These are phyloP conservation scores for Petaurus breviceps DNA, from an alignment of 2,113 vertebrate species.

Conservation along the genomic window DNA sequence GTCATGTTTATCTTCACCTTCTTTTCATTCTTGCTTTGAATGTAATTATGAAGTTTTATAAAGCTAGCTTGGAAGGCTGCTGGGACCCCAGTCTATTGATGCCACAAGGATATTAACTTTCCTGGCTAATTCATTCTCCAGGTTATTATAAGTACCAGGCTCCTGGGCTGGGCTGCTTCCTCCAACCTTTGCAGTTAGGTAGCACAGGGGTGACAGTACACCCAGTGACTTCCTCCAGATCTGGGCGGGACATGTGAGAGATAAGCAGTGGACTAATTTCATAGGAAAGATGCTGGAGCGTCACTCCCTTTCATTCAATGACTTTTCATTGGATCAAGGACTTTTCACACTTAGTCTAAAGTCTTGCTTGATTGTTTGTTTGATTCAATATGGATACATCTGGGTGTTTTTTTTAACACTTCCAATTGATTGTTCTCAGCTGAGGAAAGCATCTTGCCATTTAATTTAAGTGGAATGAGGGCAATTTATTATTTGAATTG, in stretches of 20 bases:
- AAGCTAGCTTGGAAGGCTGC: conserved; percentile 84
- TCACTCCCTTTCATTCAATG: too few relatives aligned
- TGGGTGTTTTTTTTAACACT: not conserved
- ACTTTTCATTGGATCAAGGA: too few relatives aligned
- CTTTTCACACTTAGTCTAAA: not conserved
- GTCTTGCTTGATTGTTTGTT: not conserved
- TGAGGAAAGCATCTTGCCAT: not conserved
- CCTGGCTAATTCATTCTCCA: conserved; percentile 85
- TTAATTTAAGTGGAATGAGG: not conserved
- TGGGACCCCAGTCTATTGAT: conserved; percentile 82
- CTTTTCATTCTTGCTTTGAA: conserved; percentile 88
- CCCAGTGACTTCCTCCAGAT: not conserved
- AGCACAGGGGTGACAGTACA: conserved; percentile 40
- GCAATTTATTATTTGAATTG: not conserved
- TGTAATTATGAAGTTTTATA: conserved; percentile 86
- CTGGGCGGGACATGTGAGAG: conserved; percentile 46
- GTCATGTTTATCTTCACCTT: conserved; percentile 87
- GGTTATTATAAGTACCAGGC: conserved; percentile 87
- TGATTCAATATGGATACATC: not conserved
- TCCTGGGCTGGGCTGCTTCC: conserved; percentile 56
- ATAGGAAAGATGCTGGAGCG: too few relatives aligned
- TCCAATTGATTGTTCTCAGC: not conserved
- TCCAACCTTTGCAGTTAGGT: conserved; percentile 55
- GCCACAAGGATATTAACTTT: conserved; percentile 88
- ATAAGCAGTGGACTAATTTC: conserved; percentile 28